Base-by-base conservation (phyloP, 2,888 invertebrate species). In the Drosophila anomalata region DNA sequence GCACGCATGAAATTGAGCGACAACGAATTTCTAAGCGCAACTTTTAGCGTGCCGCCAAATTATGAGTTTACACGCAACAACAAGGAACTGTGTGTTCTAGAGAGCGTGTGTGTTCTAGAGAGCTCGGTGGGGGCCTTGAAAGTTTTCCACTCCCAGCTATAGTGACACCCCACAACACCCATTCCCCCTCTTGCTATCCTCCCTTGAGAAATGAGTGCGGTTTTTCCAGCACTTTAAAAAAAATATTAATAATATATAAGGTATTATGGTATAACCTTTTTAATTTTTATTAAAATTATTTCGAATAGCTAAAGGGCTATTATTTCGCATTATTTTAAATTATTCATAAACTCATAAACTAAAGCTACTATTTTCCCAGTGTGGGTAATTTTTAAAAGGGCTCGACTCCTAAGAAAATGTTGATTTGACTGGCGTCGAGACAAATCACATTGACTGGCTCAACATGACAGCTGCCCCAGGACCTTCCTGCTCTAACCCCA, bases 361-460 rank as follows among this genome's bases (percentile, higher is more conserved):
- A 9, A 29, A 29, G 29, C 29, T 9, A 0, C 14, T 29, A 36
- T 57, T 42, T 7, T 9, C 20, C 0, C 14, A 20, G 50, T 56
- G 44, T 20, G 1, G 5, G 11, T 20, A 11, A 6, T n/a, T 9
- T 14, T 8, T 8, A 31, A 60, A 47, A 33, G 22, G 39, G 20
- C 48, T 31, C 17, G 20, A 20, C 46, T 58, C 7, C 17, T 51
- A 62, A 54, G 33, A 58, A 55, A 59, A 70, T 59, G 67, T 71
- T 66, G 78, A 79, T 76, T 73, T 61, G 59, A 46, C 66, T 67
- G 76, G 70, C 63, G 72, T 47, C 61, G 63, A 67, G 72, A 77
- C 80, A 83, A 87, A 87, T 84, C 87, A 82, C 87, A 76, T 67
- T 75, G 77, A 79, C 71, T 65, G 68, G 60, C 77, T 79, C 67